Conservation (phyloP, 2,888 invertebrate species). For the Luffia ferchaultella region DNA sequence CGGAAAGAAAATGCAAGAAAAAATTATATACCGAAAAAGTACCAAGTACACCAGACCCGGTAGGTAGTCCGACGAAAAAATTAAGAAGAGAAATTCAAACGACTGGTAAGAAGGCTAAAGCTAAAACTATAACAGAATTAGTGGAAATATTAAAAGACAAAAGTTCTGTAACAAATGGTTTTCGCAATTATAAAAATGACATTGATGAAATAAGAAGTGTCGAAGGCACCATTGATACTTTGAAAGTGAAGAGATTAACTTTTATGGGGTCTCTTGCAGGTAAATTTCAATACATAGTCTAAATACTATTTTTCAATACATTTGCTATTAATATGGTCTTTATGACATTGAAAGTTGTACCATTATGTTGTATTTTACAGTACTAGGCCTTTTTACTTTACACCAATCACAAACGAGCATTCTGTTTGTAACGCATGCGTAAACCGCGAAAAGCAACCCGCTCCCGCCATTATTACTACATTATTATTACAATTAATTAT, state of each 20-base stretch:
- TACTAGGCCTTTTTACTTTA: too few relatives aligned
- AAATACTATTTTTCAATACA: not conserved
- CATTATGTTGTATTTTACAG: too few relatives aligned
- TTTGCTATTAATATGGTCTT: too few relatives aligned
- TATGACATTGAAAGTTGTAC: too few relatives aligned
- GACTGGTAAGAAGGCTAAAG: constrained; percentile 38
- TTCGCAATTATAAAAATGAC: not conserved
- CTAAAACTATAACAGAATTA: constrained; percentile 42
- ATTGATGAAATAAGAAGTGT: not conserved
- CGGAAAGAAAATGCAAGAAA: constrained; percentile 40
- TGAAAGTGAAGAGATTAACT: constrained; percentile 32
- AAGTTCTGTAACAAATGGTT: constrained; percentile 14
- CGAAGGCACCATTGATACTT: not conserved
- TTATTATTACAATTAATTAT: too few relatives aligned
- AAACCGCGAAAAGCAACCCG: too few relatives aligned
- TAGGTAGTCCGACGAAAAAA: not conserved
- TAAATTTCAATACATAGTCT: constrained; percentile 20
- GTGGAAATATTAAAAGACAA: constrained; percentile 30
- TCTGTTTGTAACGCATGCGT: too few relatives aligned
- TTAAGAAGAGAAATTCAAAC: constrained; percentile 27
- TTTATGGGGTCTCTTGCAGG: constrained; percentile 67
- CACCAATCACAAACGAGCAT: too few relatives aligned
- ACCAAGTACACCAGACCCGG: constrained; percentile 38
- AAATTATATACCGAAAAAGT: constrained; percentile 46
- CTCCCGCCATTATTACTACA: too few relatives aligned